Evolutionary conservation across 2,113 vertebrate genomes (phyloP), one percentile per base, ranked within the genome.

Genomic region (Stegastes partitus): DNA sequence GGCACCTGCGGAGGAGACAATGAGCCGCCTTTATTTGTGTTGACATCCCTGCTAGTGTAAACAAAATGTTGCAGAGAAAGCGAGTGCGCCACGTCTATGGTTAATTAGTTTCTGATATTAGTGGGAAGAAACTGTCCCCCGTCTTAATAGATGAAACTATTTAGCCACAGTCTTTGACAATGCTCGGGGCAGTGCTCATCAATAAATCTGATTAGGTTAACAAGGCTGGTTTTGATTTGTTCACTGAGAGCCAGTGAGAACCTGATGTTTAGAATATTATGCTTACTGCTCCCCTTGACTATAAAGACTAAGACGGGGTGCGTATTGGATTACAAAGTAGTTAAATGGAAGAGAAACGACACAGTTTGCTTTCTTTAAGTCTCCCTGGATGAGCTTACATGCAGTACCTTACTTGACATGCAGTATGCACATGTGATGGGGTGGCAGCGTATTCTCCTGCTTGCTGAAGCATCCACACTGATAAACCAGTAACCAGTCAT

Each of bases 171-270:
- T 59, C 69, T 82, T 56, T 79, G 54, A 58, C 82, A 65, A 79
- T 39, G 70, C 82, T 79, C 19, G 14, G 80, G 74, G 79, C 81
- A 53, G 63, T 47, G 39, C 68, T 78, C 64, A 73, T 91, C 90
- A 87, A 92, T 93, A 90, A 69, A 84, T 90, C 66, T 88, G 74
- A 90, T 90, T 87, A 89, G 83, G 74, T 75, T 87, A 92, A 93
- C 91, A 93, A 92, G 87, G 83, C 84, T 90, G 89, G 85, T 84
- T 89, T 83, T 91, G 83, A 71, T 79, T 83, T 81, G 68, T 76
- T 65, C 85, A 84, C 56, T 81, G 85, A 90, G 49, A 89, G 39
- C 73, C 74, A 53, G 61, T 67, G 72, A 73, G 82, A 88, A 55
- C 15, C 63, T 63, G 59, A 65, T 86, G 74, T 57, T 31, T 9